Evolutionary conservation across 1,140 invertebrate species (phyloP).

Genomic region (Drosophila murphyi): DNA sequence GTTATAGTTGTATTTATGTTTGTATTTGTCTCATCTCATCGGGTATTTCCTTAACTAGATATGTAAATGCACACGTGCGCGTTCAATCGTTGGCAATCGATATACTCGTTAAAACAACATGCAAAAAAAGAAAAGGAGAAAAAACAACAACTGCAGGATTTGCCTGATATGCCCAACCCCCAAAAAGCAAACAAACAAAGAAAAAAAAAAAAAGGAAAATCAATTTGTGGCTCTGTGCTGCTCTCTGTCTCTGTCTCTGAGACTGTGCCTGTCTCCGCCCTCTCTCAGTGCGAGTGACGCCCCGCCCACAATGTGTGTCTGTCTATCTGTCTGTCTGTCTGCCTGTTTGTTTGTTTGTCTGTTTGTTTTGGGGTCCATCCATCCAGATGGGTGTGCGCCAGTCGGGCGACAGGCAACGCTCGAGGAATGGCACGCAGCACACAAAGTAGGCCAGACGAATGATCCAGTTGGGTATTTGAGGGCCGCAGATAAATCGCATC

Average conservation of each 20-base stretch:
- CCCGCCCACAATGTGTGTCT: neutral
- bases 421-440: conserved; percentile 97
- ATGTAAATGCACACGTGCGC: neutral
- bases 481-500: conserved; percentile 95
- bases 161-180: neutral
- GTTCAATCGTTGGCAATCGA: conserved; percentile 3
- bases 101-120: conserved; percentile 8
- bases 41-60: conserved; percentile 1
- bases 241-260: neutral
- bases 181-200: neutral
- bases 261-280: neutral
- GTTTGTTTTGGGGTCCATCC: too few relatives aligned
- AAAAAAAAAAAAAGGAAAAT: neutral
- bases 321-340: neutral
- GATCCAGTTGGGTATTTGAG: conserved; percentile 97
- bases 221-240: neutral
- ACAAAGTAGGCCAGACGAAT: conserved; percentile 98
- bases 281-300: neutral
- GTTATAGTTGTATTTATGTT: neutral
- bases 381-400: conserved; percentile 31
- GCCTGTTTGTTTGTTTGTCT: neutral
- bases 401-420: conserved; percentile 91
- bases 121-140: neutral
- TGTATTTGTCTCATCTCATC: neutral
- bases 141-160: neutral